Evolutionary conservation across 2,888 invertebrate genomes (phyloP), one percentile per base, ranked within the genome.

Genomic region (Leucophenga montana): DNA sequence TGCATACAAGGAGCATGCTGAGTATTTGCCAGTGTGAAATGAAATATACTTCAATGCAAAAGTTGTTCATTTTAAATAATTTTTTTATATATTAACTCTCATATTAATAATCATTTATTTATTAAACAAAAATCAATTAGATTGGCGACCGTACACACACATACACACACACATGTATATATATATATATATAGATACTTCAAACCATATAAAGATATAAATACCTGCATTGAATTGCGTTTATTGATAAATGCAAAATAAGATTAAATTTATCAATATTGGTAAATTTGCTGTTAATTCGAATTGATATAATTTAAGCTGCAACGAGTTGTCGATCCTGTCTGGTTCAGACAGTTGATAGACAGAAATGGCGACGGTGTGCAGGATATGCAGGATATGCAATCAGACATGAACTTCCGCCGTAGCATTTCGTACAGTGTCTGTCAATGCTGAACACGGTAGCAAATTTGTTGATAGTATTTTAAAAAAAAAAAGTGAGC

Each of bases 231-330:
- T 39, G 39, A 39, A 39, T 39, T 56, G 56, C 20, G n/a, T 64
- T 64, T 46, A 62, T 46, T 64, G 48, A 48, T 64, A 27, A 64
- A 64, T 48, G 44, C 20, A 64, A n/a, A n/a, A 64, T 64, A 22
- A 64, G 62, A 64, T 64, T 64, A 46, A 64, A 46, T 18, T 46
- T 64, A 64, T 64, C 62, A 64, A 64, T 64, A 18, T 61, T 33
- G 14, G 11, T 44, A 50, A 13, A 50, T 50, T 18, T 16, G 61
- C 20, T 27, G 61, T 61, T 61, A 44, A 61, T 61, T 5, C n/a
- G 8, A 39, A 61, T 18, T 8, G 61, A 11, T 14, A 56, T 56
- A 22, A 61, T 27, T n/a, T 11, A 31, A 18, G 8, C 39, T 8
- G 39, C 39, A 39, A 5, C 39, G 39, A 39, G 8, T 39, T 3